phyloP scores from a whole-genome alignment of 2,797 vertebrate species.

The Prunella strophiata region DNA sequence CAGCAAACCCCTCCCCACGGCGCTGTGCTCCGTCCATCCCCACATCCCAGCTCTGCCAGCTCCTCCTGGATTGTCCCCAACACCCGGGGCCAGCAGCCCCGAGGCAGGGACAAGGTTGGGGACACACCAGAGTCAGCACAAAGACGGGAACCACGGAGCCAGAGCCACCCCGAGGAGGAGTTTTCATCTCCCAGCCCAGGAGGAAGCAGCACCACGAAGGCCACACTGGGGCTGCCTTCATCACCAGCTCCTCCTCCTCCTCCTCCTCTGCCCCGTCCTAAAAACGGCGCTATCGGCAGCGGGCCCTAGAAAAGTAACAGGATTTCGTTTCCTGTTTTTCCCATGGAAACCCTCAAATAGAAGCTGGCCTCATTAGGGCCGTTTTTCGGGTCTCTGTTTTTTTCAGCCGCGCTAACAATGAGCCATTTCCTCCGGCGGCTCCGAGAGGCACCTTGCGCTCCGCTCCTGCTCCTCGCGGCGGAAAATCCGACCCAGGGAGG shows the following conservation, averaged over 20 bases:
- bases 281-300: neutral
- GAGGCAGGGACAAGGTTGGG: neutral
- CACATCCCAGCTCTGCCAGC: rapidly evolving
- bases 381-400: neutral
- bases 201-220: neutral
- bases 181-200: neutral
- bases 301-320: constrained; percentile 44
- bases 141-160: neutral
- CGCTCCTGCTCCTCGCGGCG: neutral
- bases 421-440: constrained; percentile 62
- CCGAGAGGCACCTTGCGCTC: constrained; percentile 49
- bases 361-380: constrained; percentile 38
- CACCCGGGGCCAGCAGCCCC: too few relatives aligned
- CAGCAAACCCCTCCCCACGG: rapidly evolving
- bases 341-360: constrained; percentile 52
- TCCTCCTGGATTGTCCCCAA: rapidly evolving
- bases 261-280: constrained; percentile 21
- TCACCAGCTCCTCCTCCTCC: neutral
- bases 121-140: neutral
- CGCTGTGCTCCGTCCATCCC: rapidly evolving
- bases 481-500: constrained; percentile 20
- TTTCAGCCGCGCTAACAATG: constrained; percentile 61
- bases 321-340: constrained; percentile 61
- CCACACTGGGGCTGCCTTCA: neutral
- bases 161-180: rapidly evolving